Evolutionary conservation across 2,888 invertebrate species (phyloP), one percentile per base, ranked within the genome.

Genomic region (Priapulus caudatus): DNA sequence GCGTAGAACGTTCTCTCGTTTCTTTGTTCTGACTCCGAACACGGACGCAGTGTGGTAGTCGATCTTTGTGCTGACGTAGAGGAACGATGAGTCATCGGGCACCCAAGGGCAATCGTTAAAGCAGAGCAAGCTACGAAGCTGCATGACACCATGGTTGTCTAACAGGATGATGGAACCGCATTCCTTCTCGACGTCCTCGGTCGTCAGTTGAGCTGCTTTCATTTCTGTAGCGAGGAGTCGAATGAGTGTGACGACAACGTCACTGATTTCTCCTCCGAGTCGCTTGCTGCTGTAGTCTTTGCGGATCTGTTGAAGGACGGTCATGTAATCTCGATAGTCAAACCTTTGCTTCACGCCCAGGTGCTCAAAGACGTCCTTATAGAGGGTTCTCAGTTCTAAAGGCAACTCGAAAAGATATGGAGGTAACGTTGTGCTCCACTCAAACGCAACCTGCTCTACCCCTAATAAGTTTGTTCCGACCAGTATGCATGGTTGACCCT

Each of bases 91-190:
- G 33, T 33, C 59, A 56, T 50, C 54, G 3, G 48, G 48, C 1
- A 65, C 50, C 54, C 55, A 55, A 18, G 58, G 58, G 23, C 53
- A 59, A 47, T 63, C 64, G 49, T 66, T 60, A 51, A 63, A 61
- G 56, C 64, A 65, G 16, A 66, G 55, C 4, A 52, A 23, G 16
- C 52, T 46, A 3, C 60, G 53, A 10, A 54, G 55, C 21, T 54
- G 45, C 22, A 67, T 47, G 18, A 61, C 48, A 15, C 56, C 47
- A 4, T 58, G 21, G 3, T 56, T 52, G 48, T 67, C 65, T 2
- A 66, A 65, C 33, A 64, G 56, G 49, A 60, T 63, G 43, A 63
- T 52, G 2, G 56, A 47, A 5, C 61, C 33, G n/a, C 60, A 43
- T 57, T 54, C n/a, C 54, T 43, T 18, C 16, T 16, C 4, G 2